These are phyloP conservation scores for Steinernema feltiae DNA, from an alignment of 1,140 invertebrate species.

Conservation along the genomic window DNA sequence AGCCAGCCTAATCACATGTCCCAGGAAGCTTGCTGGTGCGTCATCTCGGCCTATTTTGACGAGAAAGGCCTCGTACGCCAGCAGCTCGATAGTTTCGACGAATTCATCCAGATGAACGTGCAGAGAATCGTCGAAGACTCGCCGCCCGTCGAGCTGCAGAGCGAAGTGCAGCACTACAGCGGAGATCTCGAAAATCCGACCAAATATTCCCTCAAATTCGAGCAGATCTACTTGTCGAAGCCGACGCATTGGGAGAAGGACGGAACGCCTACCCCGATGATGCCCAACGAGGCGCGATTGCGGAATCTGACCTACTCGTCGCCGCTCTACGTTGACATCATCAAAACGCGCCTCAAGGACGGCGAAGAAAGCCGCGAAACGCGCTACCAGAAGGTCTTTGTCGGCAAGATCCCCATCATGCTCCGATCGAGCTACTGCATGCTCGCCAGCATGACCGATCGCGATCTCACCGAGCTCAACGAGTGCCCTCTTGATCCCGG, in stretches of 20 bases:
- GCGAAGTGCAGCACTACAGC: constrained; percentile 83
- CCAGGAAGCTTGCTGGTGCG: too few species aligned
- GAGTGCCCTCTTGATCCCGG: constrained; percentile 97
- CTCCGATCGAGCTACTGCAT: constrained; percentile 91
- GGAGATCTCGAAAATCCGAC: constrained; percentile 63
- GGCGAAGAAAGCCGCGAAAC: constrained; percentile 84
- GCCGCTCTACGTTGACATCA: constrained; percentile 94
- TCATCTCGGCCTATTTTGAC: constrained; percentile 97
- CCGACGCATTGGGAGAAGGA: constrained; percentile 99
- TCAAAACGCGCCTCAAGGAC: constrained; percentile 77
- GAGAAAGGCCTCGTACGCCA: constrained; percentile 97
- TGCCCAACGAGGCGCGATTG: constrained; percentile 77
- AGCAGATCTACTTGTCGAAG: constrained; percentile 96
- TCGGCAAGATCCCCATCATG: constrained; percentile 99
- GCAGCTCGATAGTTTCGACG: constrained; percentile 96
- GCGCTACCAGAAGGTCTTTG: constrained; percentile 92
- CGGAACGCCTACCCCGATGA: constrained; percentile 93
- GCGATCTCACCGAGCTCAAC: constrained; percentile 95
- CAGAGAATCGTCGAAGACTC: constrained; percentile 98
- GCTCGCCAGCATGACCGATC: constrained; percentile 83
- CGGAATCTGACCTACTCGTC: constrained; percentile 72
- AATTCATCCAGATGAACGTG: constrained; percentile 99
- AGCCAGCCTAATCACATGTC: constrained; percentile 70
- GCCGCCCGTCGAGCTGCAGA: constrained; percentile 89
- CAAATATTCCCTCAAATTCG: constrained; percentile 86